Evolutionary conservation across 1,140 invertebrate species (phyloP).

Genomic region (Formica exsecta): DNA sequence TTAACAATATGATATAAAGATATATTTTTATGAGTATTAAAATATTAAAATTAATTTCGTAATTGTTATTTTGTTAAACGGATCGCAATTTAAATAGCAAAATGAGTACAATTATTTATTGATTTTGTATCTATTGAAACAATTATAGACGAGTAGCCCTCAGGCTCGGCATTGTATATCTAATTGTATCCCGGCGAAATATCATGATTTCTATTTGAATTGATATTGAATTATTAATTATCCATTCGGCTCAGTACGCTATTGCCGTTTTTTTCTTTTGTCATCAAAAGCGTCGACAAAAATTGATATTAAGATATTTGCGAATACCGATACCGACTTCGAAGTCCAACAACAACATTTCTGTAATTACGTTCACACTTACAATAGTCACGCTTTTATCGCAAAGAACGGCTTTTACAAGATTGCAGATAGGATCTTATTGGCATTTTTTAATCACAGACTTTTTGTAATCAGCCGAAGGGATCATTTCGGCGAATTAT

Average conservation of each 20-base stretch:
- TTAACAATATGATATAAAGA: neutral
- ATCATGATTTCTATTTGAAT: neutral
- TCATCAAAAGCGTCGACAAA: no score
- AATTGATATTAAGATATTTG: slow-evolving; percentile 16
- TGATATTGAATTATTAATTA: neutral
- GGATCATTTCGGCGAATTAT: slow-evolving; percentile 71
- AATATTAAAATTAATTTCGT: neutral
- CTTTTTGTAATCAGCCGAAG: slow-evolving; percentile 27
- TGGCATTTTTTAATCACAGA: neutral
- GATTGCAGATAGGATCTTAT: slow-evolving; percentile 54
- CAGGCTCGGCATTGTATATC: neutral
- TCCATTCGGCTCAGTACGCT: neutral
- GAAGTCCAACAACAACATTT: slow-evolving; percentile 36
- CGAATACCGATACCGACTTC: neutral
- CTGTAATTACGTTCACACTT: neutral
- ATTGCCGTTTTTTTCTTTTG: no score
- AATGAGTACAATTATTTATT: neutral
- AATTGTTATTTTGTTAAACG: neutral
- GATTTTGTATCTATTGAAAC: no score
- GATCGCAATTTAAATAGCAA: neutral
- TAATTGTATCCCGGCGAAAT: neutral
- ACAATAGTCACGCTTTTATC: slow-evolving; percentile 22
- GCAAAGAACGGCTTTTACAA: neutral
- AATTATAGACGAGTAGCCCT: neutral
- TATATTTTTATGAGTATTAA: neutral